Base-by-base conservation (phyloP, 1,140 invertebrate species). In the Pteromalus puparum region DNA sequence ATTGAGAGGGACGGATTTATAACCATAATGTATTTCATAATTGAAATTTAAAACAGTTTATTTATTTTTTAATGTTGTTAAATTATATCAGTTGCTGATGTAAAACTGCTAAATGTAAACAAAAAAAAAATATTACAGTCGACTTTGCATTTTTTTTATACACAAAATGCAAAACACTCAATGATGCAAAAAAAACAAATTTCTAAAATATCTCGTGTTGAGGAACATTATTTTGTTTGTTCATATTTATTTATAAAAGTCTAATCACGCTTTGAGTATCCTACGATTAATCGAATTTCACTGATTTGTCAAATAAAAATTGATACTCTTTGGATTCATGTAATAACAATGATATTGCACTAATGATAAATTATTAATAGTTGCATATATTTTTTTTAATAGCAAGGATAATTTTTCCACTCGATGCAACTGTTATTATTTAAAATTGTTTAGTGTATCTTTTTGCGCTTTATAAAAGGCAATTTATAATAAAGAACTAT, bases 31-130 rank as follows among this genome's bases (percentile, higher is more conserved):
- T 24, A 53, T 70, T 10, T 18, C 15, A 24, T 81, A 13, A 24
- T 65, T 82, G 10, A 75, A 75, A 82, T 68, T 67, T 76, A 42
- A 34, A 82, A 76, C 15, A 76, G 68, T 76, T 82, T 46, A 76
- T 82, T 82, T 68, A 46, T 67, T 26, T 26, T 26, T 82, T 30
- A 30, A 61, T 65, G 30, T 82, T 46, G 21, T 12, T 38, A 1
- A 26, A 48, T 53, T 5, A 34, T 65, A 74, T 65, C 61, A 26
- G n/a, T 76, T 9, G 21, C 13, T 82, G 67, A 6, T 78, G 72
- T 72, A 78, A 83, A 83, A 83, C 61, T 78, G 26, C 28, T 24
- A 13, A 67, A n/a, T 77, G 26, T 77, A 26, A 26, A 38, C 75
- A 65, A 83, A 2, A 34, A 77, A 48, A 77, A 83, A 68, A 48